Percentiles rank a stretch among this genome's conserved stretches.
Evolutionary conservation across 2,888 invertebrate species (phyloP).

Genomic region (Platycheirus albimanus): DNA sequence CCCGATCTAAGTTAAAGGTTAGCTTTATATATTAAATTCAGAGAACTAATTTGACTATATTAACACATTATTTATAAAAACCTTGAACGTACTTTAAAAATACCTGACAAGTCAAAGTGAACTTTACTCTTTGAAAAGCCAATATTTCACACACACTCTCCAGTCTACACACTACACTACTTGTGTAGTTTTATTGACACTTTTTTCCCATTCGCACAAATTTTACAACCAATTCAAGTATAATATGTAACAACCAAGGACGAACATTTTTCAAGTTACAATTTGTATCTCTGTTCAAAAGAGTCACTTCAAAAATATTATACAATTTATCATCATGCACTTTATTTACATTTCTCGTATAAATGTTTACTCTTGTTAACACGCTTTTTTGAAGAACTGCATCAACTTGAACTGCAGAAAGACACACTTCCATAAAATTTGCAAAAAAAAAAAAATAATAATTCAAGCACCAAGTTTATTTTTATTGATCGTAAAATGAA

Average conservation of each 20-base stretch:
- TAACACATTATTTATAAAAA: no score
- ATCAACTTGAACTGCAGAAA: not conserved
- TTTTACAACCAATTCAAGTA: not conserved
- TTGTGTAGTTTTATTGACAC: no score
- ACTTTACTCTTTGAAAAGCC: no score
- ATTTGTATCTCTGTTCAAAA: not conserved
- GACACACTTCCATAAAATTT: not conserved
- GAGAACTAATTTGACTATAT: no score
- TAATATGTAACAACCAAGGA: not conserved
- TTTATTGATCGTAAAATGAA: not conserved
- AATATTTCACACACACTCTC: no score
- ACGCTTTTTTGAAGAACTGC: slow-evolving; percentile 12
- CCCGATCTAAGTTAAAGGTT: no score
- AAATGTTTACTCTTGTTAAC: slow-evolving; percentile 38
- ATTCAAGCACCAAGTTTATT: no score
- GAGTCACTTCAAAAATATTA: slow-evolving; percentile 10
- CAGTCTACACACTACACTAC: no score
- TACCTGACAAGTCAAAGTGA: no score
- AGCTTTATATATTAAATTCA: no score
- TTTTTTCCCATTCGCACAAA: no score
- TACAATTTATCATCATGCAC: slow-evolving; percentile 16
- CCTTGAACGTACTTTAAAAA: no score
- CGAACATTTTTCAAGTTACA: not conserved
- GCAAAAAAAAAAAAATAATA: not conserved
- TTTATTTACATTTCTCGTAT: slow-evolving; percentile 18